These are phyloP conservation scores for Alligator mississippiensis DNA, from an alignment of 2,113 vertebrate genomes.

Conservation along the genomic window DNA sequence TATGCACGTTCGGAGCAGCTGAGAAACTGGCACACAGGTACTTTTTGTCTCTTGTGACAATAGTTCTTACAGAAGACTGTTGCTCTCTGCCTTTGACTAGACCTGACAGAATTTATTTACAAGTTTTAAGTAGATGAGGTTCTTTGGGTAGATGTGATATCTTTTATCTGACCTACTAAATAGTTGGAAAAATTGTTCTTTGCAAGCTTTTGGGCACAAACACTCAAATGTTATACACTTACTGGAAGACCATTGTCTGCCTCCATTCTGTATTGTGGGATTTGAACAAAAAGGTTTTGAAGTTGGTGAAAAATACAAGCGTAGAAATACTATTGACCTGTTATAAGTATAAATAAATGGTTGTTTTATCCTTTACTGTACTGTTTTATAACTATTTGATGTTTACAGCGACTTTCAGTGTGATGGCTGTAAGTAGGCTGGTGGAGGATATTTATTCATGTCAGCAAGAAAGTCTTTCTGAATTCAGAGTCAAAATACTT, in stretches of 20 bases:
- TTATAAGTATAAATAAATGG: not conserved
- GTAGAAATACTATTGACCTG: conserved; percentile 13
- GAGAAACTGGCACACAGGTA: conserved; percentile 62
- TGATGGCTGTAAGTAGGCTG: not conserved
- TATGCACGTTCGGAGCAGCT: conserved; percentile 7
- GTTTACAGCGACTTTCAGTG: conserved; percentile 8
- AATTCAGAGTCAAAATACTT: not conserved
- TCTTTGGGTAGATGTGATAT: too few relatives aligned
- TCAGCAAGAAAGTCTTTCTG: conserved; percentile 25
- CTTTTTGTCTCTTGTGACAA: conserved; percentile 9
- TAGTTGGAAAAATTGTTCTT: too few relatives aligned
- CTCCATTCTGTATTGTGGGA: not conserved
- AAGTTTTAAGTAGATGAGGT: not conserved
- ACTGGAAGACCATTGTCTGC: too few relatives aligned
- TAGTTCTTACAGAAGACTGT: not conserved
- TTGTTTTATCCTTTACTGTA: not conserved
- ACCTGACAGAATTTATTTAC: not conserved
- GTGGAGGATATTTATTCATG: not conserved
- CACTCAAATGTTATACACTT: too few relatives aligned
- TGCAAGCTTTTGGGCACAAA: too few relatives aligned
- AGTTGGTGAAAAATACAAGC: not conserved
- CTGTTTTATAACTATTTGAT: conserved; percentile 35
- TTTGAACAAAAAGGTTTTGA: conserved; percentile 6
- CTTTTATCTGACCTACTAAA: too few relatives aligned
- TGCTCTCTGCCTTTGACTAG: not conserved